phyloP scores from a whole-genome alignment of 2,113 vertebrate species.

The Meleagris gallopavo region DNA sequence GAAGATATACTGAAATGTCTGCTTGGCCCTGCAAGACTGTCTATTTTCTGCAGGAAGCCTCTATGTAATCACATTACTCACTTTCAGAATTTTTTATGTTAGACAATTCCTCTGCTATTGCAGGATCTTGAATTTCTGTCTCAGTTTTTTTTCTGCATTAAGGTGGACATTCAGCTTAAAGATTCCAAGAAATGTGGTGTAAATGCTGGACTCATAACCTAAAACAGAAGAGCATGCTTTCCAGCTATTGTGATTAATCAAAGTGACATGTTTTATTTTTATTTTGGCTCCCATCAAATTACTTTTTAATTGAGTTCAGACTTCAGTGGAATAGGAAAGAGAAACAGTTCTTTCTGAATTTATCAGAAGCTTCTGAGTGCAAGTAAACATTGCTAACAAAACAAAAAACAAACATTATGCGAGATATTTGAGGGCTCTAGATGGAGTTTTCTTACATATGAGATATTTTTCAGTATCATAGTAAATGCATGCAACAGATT shows the following conservation, averaged over 20 bases:
- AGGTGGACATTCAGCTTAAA: background rate
- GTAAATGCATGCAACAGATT: background rate
- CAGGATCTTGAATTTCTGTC: background rate
- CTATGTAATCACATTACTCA: background rate
- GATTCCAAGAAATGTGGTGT: background rate
- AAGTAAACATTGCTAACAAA: constrained; percentile 3
- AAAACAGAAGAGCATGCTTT: background rate
- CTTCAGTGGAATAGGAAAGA: background rate
- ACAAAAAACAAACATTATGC: background rate
- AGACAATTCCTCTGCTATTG: background rate
- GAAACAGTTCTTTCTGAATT: constrained; percentile 2
- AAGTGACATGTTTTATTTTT: background rate
- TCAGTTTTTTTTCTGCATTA: background rate
- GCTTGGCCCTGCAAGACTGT: background rate
- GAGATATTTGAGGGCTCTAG: background rate
- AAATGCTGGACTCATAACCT: background rate
- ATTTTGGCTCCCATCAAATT: background rate
- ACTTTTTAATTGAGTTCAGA: background rate
- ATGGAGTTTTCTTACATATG: background rate
- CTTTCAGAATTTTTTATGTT: background rate
- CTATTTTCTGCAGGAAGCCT: background rate
- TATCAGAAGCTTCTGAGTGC: background rate
- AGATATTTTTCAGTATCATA: background rate
- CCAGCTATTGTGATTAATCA: background rate
- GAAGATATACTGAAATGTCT: background rate